Conservation (phyloP, 2,797 vertebrate species). For the Cirrhinus mrigala region DNA sequence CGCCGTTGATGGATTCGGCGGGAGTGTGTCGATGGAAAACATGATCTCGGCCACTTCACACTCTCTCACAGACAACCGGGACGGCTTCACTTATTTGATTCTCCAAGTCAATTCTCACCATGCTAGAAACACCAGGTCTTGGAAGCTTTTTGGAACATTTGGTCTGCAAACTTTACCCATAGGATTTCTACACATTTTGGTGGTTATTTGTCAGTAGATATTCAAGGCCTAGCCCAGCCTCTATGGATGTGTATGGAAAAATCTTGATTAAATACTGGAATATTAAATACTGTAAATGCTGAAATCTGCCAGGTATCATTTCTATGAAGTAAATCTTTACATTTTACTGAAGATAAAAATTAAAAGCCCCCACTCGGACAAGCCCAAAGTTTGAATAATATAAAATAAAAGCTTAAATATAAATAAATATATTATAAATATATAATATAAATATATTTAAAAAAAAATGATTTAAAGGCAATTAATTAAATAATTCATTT, state of each 20-base stretch:
- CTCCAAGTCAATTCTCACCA: not conserved
- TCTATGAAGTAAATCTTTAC: not conserved
- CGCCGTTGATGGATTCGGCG: slow-evolving; percentile 64
- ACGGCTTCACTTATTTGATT: slow-evolving; percentile 15
- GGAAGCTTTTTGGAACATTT: not conserved
- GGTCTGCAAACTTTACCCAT: not conserved
- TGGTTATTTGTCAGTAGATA: not conserved
- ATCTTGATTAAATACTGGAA: not conserved
- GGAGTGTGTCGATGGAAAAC: slow-evolving; percentile 59
- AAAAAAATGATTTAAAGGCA: too few species aligned
- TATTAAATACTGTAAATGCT: not conserved
- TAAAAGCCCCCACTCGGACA: not conserved
- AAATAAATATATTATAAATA: too few species aligned
- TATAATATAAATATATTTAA: too few species aligned
- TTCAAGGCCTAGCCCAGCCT: not conserved
- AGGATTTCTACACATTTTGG: not conserved
- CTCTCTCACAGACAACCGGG: slow-evolving; percentile 53
- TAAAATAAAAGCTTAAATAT: too few species aligned
- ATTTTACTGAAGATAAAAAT: not conserved
- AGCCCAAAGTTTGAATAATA: too few species aligned
- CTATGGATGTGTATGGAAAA: not conserved
- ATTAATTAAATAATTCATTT: too few species aligned
- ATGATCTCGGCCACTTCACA: slow-evolving; percentile 69
- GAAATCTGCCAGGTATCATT: not conserved
- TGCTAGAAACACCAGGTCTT: not conserved